A percentile compares a stretch with the other conserved stretches of the same genome.
Evolutionary conservation across 2,113 vertebrate species (phyloP).

Genomic region (Crotalus tigris): DNA sequence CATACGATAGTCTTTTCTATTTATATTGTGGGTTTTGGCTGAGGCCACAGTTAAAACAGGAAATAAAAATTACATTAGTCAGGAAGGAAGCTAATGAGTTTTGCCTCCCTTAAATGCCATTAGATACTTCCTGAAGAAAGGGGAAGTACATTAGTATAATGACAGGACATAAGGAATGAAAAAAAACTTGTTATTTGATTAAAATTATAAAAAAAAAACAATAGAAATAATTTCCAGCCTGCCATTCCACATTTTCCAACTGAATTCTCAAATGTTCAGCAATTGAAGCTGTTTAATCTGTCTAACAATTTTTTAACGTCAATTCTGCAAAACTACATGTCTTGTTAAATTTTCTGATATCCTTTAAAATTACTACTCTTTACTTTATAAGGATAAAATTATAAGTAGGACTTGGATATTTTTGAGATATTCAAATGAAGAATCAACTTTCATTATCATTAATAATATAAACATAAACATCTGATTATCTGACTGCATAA

Average conservation of each 20-base stretch:
- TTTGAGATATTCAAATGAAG: background rate
- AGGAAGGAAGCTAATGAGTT: constrained; percentile 80
- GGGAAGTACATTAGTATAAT: constrained; percentile 67
- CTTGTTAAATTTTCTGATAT: background rate
- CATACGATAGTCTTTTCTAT: constrained; percentile 43
- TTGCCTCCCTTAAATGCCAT: constrained; percentile 80
- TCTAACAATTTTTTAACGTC: constrained; percentile 16
- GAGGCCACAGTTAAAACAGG: constrained; percentile 73
- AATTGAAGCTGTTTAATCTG: constrained; percentile 5
- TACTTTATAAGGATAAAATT: background rate
- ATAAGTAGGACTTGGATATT: accelerated
- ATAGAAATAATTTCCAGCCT: constrained; percentile 22
- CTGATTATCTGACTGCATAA: background rate
- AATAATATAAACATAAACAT: constrained; percentile 29
- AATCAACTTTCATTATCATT: background rate
- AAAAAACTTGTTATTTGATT: constrained; percentile 35
- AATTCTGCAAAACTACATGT: constrained; percentile 22
- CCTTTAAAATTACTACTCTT: background rate
- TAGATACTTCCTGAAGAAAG: constrained; percentile 87
- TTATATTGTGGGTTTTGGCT: constrained; percentile 62
- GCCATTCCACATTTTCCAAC: background rate
- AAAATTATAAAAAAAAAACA: constrained; percentile 37
- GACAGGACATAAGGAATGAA: constrained; percentile 55
- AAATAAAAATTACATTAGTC: constrained; percentile 81
- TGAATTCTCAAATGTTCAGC: background rate